A percentile compares a stretch with the other conserved stretches of the same genome.
Evolutionary conservation across 2,113 vertebrate species (phyloP).

Genomic region (Vireo altiloquus): DNA sequence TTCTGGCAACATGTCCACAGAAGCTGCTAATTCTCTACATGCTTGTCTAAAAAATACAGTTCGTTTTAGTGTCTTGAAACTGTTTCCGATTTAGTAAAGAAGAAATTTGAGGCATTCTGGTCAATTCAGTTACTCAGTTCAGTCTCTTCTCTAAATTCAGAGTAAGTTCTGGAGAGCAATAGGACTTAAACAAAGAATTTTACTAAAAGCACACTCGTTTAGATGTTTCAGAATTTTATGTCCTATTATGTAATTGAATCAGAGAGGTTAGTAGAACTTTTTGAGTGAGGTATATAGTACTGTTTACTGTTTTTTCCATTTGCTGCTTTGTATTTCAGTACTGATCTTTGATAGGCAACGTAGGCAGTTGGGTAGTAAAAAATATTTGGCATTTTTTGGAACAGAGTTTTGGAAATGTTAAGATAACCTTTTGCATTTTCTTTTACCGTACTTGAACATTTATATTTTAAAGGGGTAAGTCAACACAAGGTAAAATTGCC

Average conservation of each 20-base stretch:
- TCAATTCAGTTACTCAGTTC: background rate
- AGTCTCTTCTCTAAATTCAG: background rate
- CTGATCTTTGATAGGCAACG: background rate
- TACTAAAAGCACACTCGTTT: background rate
- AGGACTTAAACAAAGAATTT: background rate
- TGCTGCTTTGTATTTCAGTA: background rate
- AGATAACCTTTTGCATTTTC: background rate
- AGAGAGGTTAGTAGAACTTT: background rate
- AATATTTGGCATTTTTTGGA: background rate
- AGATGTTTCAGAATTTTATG: background rate
- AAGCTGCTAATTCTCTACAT: background rate
- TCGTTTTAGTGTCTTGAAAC: background rate
- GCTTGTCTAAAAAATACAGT: background rate
- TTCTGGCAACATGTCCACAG: background rate
- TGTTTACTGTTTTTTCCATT: background rate
- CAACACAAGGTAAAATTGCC: background rate
- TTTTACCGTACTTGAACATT: background rate
- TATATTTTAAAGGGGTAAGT: background rate
- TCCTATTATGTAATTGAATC: background rate
- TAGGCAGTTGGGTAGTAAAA: background rate
- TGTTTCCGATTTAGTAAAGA: background rate
- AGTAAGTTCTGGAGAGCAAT: background rate
- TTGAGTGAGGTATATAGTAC: background rate
- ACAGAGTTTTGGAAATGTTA: background rate
- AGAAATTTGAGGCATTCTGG: background rate